Conservation (phyloP, 2,888 invertebrate genomes). For the Drosophila aldrichi region DNA sequence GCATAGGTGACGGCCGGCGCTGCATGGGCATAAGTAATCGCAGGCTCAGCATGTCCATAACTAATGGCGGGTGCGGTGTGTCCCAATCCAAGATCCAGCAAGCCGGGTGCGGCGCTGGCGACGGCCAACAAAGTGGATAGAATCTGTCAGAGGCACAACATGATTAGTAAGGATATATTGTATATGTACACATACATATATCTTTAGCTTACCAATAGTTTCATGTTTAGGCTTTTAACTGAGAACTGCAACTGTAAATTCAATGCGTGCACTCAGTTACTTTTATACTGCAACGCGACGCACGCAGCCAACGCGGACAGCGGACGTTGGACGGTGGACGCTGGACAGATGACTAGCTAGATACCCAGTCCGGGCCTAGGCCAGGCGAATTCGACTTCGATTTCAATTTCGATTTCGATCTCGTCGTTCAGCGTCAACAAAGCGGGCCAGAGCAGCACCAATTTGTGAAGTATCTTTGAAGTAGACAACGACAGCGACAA, state of each 20-base stretch:
- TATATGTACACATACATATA: neutral
- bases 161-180: constrained; percentile 2
- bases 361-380: constrained; percentile 17
- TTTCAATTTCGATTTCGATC: constrained; percentile 49
- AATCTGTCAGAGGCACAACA: constrained; percentile 63
- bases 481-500: constrained; percentile 50
- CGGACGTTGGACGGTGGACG: constrained; percentile 20
- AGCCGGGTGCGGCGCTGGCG: constrained; percentile 76
- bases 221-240: constrained; percentile 68
- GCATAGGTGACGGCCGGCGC: constrained; percentile 67
- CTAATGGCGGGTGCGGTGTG: constrained; percentile 47
- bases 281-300: constrained; percentile 68
- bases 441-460: constrained; percentile 73
- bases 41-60: constrained; percentile 34
- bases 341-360: constrained; percentile 28
- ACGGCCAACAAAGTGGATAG: constrained; percentile 63
- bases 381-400: constrained; percentile 25
- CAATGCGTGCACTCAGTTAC: constrained; percentile 67
- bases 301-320: constrained; percentile 30
- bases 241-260: constrained; percentile 77
- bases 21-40: constrained; percentile 48
- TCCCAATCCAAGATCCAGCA: constrained; percentile 66
- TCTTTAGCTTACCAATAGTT: constrained; percentile 75
- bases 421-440: constrained; percentile 62
- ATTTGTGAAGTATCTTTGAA: constrained; percentile 78